A percentile compares a stretch with the other conserved stretches of the same genome.
These are phyloP conservation scores for Lasioglossum lativentre DNA, from an alignment of 2,888 invertebrate species.

Conservation along the genomic window DNA sequence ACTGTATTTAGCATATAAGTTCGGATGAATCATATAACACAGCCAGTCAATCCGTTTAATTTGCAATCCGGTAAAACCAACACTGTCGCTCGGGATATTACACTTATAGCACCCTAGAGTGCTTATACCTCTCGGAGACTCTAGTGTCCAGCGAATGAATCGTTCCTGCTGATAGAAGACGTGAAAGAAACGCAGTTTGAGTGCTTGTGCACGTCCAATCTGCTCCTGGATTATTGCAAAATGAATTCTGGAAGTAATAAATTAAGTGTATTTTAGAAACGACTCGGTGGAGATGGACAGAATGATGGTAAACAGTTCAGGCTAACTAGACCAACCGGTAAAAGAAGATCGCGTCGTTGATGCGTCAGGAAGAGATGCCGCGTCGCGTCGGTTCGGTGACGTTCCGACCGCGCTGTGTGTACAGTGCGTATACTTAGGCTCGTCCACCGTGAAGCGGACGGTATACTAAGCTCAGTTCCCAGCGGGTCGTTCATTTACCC, in stretches of 20 bases:
- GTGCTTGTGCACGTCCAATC: background rate
- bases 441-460: background rate
- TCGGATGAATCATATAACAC: background rate
- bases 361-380: background rate
- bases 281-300: background rate
- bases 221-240: background rate
- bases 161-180: background rate
- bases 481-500: slow-evolving; percentile 50
- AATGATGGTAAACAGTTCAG: background rate
- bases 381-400: background rate
- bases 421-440: background rate
- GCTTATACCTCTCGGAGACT: background rate
- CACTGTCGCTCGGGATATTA: background rate
- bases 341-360: background rate
- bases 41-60: slow-evolving; percentile 29
- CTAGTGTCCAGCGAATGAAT: background rate
- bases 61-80: background rate
- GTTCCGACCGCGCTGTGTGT: background rate
- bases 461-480: slow-evolving; percentile 36
- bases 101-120: background rate
- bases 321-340: background rate
- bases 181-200: no score
- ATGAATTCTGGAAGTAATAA: background rate
- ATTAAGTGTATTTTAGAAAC: background rate
- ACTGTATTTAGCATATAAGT: background rate